These are phyloP conservation scores for Decapterus maruadsi DNA, from an alignment of 2,797 vertebrate species.

Conservation along the genomic window DNA sequence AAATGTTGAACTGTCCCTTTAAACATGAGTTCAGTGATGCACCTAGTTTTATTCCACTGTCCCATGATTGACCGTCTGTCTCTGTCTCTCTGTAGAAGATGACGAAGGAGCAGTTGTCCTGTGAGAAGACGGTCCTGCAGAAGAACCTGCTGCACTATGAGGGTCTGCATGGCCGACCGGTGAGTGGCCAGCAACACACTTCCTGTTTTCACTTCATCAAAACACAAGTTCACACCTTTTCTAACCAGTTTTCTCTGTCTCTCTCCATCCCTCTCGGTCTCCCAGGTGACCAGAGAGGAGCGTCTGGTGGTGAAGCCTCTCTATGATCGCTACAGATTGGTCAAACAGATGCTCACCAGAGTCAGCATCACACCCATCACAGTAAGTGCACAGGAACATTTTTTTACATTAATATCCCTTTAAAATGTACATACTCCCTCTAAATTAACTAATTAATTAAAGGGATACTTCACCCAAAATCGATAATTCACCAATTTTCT, in stretches of 20 bases:
- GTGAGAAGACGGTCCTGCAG: conserved; percentile 96
- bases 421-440: not conserved
- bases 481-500: too few species aligned
- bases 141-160: conserved; percentile 97
- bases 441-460: too few species aligned
- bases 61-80: not conserved
- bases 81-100: conserved; percentile 88
- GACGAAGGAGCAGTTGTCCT: conserved; percentile 95
- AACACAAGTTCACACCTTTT: rapidly evolving
- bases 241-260: not conserved
- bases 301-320: conserved; percentile 95
- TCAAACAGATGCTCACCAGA: conserved; percentile 98
- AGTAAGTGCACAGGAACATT: conserved; percentile 81
- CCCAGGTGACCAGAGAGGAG: conserved; percentile 94
- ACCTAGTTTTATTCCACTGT: not conserved
- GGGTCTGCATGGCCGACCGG: conserved; percentile 95
- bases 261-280: not conserved
- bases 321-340: conserved; percentile 96
- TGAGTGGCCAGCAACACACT: conserved; percentile 67
- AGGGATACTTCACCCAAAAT: too few species aligned
- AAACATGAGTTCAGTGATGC: too few species aligned
- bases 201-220: not conserved
- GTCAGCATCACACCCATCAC: conserved; percentile 95
- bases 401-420: too few species aligned
- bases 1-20: too few species aligned